phyloP scores from a whole-genome alignment of 64 coral and sea anemone genomes.

The Actinia equina region DNA sequence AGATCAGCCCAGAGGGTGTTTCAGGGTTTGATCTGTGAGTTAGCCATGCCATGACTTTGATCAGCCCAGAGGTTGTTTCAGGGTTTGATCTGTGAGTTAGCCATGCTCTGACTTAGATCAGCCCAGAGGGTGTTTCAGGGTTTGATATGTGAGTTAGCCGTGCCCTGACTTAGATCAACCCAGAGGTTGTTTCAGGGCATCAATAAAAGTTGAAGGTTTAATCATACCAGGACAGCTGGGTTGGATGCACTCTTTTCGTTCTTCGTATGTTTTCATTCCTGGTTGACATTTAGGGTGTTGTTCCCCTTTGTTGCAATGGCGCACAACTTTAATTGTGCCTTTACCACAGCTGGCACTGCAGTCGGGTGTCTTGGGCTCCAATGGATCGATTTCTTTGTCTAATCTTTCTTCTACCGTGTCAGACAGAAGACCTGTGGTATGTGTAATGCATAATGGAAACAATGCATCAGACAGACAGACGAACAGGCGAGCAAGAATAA shows the following conservation, averaged over 20 bases:
- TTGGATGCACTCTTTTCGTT: constrained; percentile 57
- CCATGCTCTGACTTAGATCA: too few relatives aligned
- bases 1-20: too few relatives aligned
- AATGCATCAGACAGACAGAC: neutral
- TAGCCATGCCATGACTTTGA: too few relatives aligned
- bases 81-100: too few relatives aligned
- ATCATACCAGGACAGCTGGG: constrained; percentile 69
- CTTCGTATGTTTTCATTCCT: constrained; percentile 57
- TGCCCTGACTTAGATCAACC: neutral
- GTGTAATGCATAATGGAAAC: neutral
- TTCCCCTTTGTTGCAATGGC: constrained; percentile 28
- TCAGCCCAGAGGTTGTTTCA: too few relatives aligned
- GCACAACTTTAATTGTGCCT: constrained; percentile 51
- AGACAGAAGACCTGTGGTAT: constrained; percentile 58
- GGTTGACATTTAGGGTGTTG: constrained; percentile 43
- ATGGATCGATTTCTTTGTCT: constrained; percentile 11
- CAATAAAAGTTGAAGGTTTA: constrained; percentile 5
- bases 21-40: too few relatives aligned
- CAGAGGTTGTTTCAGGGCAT: neutral
- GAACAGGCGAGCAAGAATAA: too few relatives aligned
- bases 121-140: neutral
- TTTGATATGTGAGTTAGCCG: too few relatives aligned
- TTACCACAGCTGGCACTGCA: constrained; percentile 86
- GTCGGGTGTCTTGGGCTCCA: constrained; percentile 42
- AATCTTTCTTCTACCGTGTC: constrained; percentile 25